Conservation (phyloP, 2,888 invertebrate genomes). For the Apotomis capreana region DNA sequence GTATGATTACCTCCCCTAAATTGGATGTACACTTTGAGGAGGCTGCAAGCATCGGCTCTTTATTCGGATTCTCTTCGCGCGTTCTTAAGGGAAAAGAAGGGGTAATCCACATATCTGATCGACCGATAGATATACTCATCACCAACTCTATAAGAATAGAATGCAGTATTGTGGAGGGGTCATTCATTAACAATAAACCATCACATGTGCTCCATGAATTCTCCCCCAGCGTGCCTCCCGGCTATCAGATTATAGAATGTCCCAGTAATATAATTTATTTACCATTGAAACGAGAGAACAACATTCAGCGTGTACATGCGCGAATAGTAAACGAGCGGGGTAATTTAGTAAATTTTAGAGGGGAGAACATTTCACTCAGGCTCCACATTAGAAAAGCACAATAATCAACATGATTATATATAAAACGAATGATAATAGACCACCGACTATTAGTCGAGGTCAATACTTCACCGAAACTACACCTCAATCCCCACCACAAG, state of each 20-base stretch:
- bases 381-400: conserved; percentile 16
- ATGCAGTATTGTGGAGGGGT: conserved; percentile 38
- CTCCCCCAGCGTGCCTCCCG: conserved; percentile 30
- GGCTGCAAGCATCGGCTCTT: neutral
- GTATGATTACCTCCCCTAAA: conserved; percentile 10
- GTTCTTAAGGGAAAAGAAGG: neutral
- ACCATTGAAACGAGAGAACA: neutral
- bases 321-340: conserved; percentile 2
- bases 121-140: conserved; percentile 11
- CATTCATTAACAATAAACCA: conserved; percentile 40
- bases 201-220: conserved; percentile 37
- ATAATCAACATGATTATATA: conserved; percentile 21
- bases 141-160: conserved; percentile 43
- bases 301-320: neutral
- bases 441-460: neutral
- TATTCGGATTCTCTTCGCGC: conserved; percentile 2
- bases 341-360: neutral
- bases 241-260: conserved; percentile 29
- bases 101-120: neutral
- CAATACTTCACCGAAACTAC: neutral
- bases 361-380: conserved; percentile 13
- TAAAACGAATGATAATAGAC: conserved; percentile 3
- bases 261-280: conserved; percentile 22
- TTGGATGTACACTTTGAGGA: neutral
- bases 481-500: neutral